Evolutionary conservation across 2,888 invertebrate species (phyloP), one percentile per base, ranked within the genome.

Genomic region (Cephus nigrinus): DNA sequence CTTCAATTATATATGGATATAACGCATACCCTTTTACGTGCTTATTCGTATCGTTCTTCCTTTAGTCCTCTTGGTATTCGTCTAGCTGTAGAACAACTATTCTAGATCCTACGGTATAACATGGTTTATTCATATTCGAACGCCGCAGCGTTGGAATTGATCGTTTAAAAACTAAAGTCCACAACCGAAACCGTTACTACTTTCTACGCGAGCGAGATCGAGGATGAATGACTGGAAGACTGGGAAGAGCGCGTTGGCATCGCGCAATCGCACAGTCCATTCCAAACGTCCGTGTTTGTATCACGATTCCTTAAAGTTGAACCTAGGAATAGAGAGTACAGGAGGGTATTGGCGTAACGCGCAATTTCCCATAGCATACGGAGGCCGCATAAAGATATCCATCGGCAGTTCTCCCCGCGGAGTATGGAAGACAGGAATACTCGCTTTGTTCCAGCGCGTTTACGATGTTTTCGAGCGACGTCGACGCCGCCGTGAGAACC

Each of bases 401-500:
- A 55, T 55, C 55, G 55, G 9, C 55, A 23, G 55, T 55, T 55
- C 55, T 55, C 55, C 23, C 55, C 23, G 9, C 9, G 55, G 23
- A 23, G 23, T 23, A 55, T 9, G 55, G 55, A 55, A 55, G 23
- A 15, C 55, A 23, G 55, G 23, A 55, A 55, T 55, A 55, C 55
- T 23, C 75, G 75, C 83, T 82, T 86, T 84, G 82, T 86, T 80
- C 80, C 81, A 79, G 78, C 78, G 81, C 82, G 78, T 82, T 81
- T 81, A 81, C 76, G 84, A 83, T 78, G 82, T 78, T 81, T 82
- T 83, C 82, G 69, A 82, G 86, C 80, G 75, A 76, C 73, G 78
- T 75, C 84, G 81, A 82, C 81, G 81, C 73, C 77, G 23, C 1
- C 55, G 55, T 55, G 55, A 55, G 55, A 55, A 55, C 55, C 5